Conservation (phyloP, 2,113 vertebrate species). For the Pomatorhinus ruficollis region DNA sequence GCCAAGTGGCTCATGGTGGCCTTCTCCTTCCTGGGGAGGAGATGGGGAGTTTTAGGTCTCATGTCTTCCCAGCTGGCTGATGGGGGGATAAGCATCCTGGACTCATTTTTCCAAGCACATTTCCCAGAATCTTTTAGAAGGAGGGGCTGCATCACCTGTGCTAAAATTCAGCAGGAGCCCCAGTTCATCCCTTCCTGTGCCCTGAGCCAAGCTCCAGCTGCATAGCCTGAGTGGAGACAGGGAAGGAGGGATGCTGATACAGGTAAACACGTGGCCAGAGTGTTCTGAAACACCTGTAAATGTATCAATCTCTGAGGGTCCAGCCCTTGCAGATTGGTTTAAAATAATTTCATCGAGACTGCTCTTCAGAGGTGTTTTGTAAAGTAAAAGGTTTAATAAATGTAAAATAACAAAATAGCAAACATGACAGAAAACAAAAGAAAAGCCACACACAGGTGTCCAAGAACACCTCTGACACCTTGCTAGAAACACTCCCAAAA, state of each 20-base stretch:
- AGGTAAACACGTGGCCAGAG: too few species aligned
- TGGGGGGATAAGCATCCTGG: neutral
- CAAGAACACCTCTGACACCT: too few species aligned
- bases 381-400: too few species aligned
- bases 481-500: too few species aligned
- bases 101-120: neutral
- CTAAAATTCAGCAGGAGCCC: neutral
- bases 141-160: neutral
- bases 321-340: too few species aligned
- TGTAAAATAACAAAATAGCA: too few species aligned
- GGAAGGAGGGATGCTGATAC: neutral
- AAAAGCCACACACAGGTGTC: too few species aligned
- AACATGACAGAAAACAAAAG: too few species aligned
- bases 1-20: neutral
- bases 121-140: neutral
- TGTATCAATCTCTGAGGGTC: too few species aligned
- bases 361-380: too few species aligned
- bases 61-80: neutral
- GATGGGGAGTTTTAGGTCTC: neutral
- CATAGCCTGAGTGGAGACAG: neutral
- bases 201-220: neutral
- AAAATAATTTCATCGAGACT: too few species aligned
- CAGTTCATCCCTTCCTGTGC: neutral
- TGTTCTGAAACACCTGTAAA: too few species aligned
- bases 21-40: neutral